Base-by-base conservation (phyloP, 2,113 vertebrate genomes). In the Lepisosteus osseus region DNA sequence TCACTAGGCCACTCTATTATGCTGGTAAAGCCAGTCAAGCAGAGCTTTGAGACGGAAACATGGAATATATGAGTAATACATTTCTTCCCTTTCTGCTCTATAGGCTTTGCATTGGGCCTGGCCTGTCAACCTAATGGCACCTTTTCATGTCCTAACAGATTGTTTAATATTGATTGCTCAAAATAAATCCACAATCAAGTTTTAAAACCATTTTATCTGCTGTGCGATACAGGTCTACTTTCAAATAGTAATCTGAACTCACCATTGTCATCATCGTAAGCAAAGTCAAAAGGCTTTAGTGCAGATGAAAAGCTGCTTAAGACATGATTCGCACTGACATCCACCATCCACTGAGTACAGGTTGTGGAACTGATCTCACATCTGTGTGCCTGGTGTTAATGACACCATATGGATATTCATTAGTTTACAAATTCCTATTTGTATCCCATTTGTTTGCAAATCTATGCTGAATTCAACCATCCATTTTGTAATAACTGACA, bases 1-100 rank as follows among this genome's bases (percentile, higher is more conserved):
- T 67, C 42, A 15, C 43, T 15, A n/a, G 45, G 44, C 45, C n/a
- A 15, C 42, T 67, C 65, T 15, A 14, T 51, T 17, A 65, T 51
- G 43, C 5, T 51, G 15, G 65, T 43, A 13, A 59, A 47, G n/a
- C 43, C 44, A 17, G 56, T 77, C 70, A n/a, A 14, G 59, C 64
- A 68, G 69, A 42, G 61, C 62, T n/a, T 62, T 43, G 55, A 65
- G 15, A 71, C 73, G 13, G 68, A 13, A 8, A 63, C 13, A 43
- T 15, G 62, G 61, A 70, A 73, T 63, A 70, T 56, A 75, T 66
- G 55, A 71, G 41, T 13, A 7, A 61, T 70, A 54, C 65, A 72
- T 70, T 71, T 15, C 68, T 42, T 41, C 56, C 57, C 57, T 15
- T 54, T 43, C 3, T 17, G 14, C 14, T 7, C 44, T 47, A 2